Evolutionary conservation across 2,888 invertebrate species (phyloP), one percentile per base, ranked within the genome.

Genomic region (Drosophila atripex): DNA sequence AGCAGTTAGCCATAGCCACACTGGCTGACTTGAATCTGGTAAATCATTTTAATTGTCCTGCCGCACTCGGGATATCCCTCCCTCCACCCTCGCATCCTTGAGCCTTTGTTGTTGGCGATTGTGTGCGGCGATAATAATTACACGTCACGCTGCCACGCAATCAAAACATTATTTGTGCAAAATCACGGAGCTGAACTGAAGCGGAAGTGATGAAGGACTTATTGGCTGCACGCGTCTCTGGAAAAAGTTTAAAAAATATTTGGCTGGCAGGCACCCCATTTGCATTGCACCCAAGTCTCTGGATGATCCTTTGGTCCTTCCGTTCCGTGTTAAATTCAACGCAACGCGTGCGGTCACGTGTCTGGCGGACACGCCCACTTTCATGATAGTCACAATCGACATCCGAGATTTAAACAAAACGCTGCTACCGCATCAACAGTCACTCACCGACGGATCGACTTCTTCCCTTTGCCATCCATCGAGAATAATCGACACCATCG

Each of bases 161-260:
- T 90, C 89, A 90, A 89, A 89, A 88, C 86, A 88, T 88, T 89
- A 85, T 88, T 90, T 90, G 89, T 89, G 90, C 84, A 74, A 80
- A 89, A 89, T 89, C 89, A 89, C 89, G 88, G 79, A 86, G 73
- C 80, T 89, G 89, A 87, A 90, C 86, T 88, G 82, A 89, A 80
- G 88, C 89, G 90, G 90, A 89, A 90, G 90, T 89, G 90, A 89
- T 90, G 89, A 90, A 90, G 89, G 84, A 85, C 87, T 90, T 88
- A 90, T 90, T 90, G 90, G 88, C 88, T 88, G 86, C 90, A 90
- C 89, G 90, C 90, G 89, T 82, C 54, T 71, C 14, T 12, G 55
- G 14, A 51, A 43, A 83, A 83, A 74, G 66, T 75, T 76, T 71
- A 77, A 86, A 80, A 73, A 86, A 80, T 58, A 57, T 61, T 61